A percentile compares a stretch with the other conserved stretches of the same genome.
Evolutionary conservation across 2,888 invertebrate species (phyloP).

Genomic region (Orchesellides sinensis): DNA sequence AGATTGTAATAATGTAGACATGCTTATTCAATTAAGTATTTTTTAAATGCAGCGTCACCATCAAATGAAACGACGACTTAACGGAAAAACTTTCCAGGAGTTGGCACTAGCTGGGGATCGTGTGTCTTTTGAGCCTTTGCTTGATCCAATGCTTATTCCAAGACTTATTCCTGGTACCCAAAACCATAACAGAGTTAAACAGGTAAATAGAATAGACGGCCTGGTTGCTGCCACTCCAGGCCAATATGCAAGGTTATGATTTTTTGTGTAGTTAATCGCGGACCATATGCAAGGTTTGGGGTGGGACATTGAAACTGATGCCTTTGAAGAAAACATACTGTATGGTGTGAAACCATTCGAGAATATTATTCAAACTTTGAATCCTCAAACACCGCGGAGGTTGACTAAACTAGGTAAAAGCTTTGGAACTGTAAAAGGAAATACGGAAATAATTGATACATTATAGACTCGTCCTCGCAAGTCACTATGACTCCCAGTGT

Average conservation of each 20-base stretch:
- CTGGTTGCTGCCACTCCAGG: background rate
- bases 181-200: conserved; percentile 83
- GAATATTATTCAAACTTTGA: conserved; percentile 90
- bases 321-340: conserved; percentile 86
- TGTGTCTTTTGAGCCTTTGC: conserved; percentile 69
- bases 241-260: no score
- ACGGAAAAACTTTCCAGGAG: conserved; percentile 61
- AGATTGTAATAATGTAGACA: no score
- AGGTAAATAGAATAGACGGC: conserved; percentile 78
- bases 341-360: conserved; percentile 87
- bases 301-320: conserved; percentile 89
- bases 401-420: no score
- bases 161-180: conserved; percentile 88
- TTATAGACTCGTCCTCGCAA: conserved; percentile 85
- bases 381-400: conserved; percentile 82
- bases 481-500: conserved; percentile 95
- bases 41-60: conserved; percentile 66
- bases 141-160: conserved; percentile 88
- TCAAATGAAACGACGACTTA: conserved; percentile 59
- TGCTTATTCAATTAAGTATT: no score
- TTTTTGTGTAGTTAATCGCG: conserved; percentile 81
- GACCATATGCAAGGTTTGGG: conserved; percentile 82
- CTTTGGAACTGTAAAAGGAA: no score
- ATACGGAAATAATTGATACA: background rate
- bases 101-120: conserved; percentile 51